These are phyloP conservation scores for Drosophila insularis DNA, from an alignment of 1,140 invertebrate genomes.

Conservation along the genomic window DNA sequence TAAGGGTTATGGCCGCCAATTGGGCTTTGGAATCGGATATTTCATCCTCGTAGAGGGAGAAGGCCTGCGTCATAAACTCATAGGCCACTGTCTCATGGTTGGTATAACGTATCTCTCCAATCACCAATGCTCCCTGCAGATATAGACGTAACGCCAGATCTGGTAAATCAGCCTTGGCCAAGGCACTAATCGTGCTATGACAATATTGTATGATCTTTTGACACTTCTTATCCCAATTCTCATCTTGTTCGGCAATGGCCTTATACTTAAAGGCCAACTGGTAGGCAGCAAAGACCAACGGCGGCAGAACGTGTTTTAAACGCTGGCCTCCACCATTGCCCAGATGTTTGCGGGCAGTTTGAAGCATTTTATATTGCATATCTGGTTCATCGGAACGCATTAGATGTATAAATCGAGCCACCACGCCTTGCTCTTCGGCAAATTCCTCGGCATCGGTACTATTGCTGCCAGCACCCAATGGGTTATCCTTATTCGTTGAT, in stretches of 20 bases:
- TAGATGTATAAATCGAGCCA: slow-evolving; percentile 95
- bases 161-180: slow-evolving; percentile 96
- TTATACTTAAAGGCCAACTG: slow-evolving; percentile 94
- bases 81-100: slow-evolving; percentile 98
- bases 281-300: slow-evolving; percentile 97
- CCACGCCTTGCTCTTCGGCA: slow-evolving; percentile 96
- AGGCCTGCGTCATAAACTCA: slow-evolving; percentile 99
- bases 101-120: slow-evolving; percentile 95
- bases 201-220: slow-evolving; percentile 99
- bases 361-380: slow-evolving; percentile 96
- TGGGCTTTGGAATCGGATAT: slow-evolving; percentile 99
- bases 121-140: slow-evolving; percentile 96
- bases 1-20: slow-evolving; percentile 96
- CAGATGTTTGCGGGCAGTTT: slow-evolving; percentile 94
- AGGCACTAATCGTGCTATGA: slow-evolving; percentile 95
- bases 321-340: slow-evolving; percentile 93
- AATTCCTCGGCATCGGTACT: slow-evolving; percentile 94
- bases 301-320: slow-evolving; percentile 96
- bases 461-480: slow-evolving; percentile 82
- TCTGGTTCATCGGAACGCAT: slow-evolving; percentile 93
- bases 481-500: slow-evolving; percentile 70
- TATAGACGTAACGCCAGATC: slow-evolving; percentile 97
- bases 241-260: slow-evolving; percentile 90
- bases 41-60: slow-evolving; percentile 99
- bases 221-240: slow-evolving; percentile 99